Percentiles rank a stretch among this genome's conserved stretches.
These are phyloP conservation scores for Diarsia dahlii DNA, from an alignment of 2,888 invertebrate genomes.

Conservation along the genomic window DNA sequence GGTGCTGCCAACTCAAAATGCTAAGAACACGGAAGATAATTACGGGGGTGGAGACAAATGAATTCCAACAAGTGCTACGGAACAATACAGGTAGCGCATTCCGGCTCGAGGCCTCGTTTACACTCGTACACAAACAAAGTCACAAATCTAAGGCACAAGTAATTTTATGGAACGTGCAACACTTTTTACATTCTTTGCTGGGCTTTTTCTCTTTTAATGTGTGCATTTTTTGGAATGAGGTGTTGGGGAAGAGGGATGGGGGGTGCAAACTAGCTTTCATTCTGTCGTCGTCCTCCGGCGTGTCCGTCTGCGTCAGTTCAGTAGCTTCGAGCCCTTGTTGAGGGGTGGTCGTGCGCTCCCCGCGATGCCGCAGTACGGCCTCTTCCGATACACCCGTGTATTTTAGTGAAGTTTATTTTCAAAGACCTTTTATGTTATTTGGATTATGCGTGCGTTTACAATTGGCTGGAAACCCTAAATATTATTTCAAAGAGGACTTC, in stretches of 20 bases:
- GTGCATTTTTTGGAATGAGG: conserved; percentile 84
- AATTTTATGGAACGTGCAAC: conserved; percentile 78
- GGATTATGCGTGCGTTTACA: conserved; percentile 73
- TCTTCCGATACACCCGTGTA: conserved; percentile 71
- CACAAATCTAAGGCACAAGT: conserved; percentile 71
- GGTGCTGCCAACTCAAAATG: conserved; percentile 29
- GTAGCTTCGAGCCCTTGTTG: conserved; percentile 81
- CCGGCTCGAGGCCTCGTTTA: conserved; percentile 69
- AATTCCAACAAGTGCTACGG: conserved; percentile 67
- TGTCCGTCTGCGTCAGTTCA: conserved; percentile 76
- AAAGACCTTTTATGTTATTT: conserved; percentile 65
- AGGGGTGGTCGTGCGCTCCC: conserved; percentile 81
- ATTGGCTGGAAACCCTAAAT: conserved; percentile 72
- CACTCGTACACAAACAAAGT: conserved; percentile 73
- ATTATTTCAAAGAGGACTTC: conserved; percentile 36
- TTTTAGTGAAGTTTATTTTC: conserved; percentile 80
- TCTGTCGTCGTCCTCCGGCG: conserved; percentile 75
- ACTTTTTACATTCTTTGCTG: conserved; percentile 80
- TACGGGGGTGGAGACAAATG: conserved; percentile 70
- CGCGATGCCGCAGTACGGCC: conserved; percentile 76
- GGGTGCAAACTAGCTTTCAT: conserved; percentile 81
- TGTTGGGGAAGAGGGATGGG: conserved; percentile 77
- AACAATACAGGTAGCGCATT: conserved; percentile 77
- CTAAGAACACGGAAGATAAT: conserved; percentile 68
- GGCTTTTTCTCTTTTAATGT: conserved; percentile 81